These are phyloP conservation scores for Cremastinae sp. DNA, from an alignment of 2,888 invertebrate genomes.

Conservation along the genomic window DNA sequence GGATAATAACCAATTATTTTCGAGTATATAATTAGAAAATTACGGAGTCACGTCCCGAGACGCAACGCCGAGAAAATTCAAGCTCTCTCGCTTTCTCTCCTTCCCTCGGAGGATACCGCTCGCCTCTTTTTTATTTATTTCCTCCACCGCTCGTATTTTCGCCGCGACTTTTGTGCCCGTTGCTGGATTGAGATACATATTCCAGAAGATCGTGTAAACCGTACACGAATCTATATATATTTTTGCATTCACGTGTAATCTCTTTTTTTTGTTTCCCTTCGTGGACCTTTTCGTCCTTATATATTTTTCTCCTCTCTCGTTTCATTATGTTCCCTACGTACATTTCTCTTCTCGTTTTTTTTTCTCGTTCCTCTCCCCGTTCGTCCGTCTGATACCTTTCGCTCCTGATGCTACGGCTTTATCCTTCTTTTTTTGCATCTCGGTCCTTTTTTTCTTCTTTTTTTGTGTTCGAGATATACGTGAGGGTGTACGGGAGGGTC, in stretches of 20 bases:
- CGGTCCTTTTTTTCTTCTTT: conserved; percentile 23
- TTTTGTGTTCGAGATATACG: conserved; percentile 68
- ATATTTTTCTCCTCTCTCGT: conserved; percentile 15
- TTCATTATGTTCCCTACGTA: conserved; percentile 26
- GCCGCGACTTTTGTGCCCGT: conserved; percentile 58
- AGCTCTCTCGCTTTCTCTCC: conserved; percentile 6
- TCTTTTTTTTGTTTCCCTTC: neutral
- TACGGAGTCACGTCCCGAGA: conserved; percentile 75
- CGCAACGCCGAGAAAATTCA: conserved; percentile 69
- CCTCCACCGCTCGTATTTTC: neutral
- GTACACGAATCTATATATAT: too few species aligned
- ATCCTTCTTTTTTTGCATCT: conserved; percentile 36
- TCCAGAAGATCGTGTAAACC: conserved; percentile 73
- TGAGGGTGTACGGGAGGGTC: conserved; percentile 76
- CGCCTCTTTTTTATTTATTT: conserved; percentile 45
- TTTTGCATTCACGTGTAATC: neutral
- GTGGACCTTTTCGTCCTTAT: neutral
- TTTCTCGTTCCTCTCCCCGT: conserved; percentile 22
- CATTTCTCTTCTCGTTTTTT: conserved; percentile 19
- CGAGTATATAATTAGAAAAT: conserved; percentile 79
- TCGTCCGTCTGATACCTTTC: conserved; percentile 37
- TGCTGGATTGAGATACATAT: conserved; percentile 76
- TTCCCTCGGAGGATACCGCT: too few species aligned
- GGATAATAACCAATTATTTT: conserved; percentile 79
- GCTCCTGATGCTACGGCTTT: conserved; percentile 56